These are phyloP conservation scores for Pristionchus arcanus DNA, from an alignment of 2,888 invertebrate species.

Conservation along the genomic window DNA sequence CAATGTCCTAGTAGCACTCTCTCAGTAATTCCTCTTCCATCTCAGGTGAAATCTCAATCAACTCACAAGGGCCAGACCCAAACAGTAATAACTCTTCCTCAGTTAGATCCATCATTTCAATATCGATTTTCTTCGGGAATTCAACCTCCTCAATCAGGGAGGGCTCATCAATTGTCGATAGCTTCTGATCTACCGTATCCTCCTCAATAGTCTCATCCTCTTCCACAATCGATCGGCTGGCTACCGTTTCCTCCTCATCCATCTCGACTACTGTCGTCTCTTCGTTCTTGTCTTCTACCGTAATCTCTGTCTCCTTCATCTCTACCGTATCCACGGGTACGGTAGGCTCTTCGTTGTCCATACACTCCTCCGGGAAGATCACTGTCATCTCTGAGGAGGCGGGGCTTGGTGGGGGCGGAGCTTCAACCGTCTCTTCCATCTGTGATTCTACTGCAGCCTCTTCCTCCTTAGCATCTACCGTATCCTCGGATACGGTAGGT, in stretches of 20 bases:
- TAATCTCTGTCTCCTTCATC: too few relatives aligned
- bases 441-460: background rate
- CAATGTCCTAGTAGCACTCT: background rate
- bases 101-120: background rate
- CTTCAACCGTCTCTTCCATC: too few relatives aligned
- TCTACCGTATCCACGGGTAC: too few relatives aligned
- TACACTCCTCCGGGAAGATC: too few relatives aligned
- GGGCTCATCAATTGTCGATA: background rate
- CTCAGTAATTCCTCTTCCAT: conserved; percentile 11
- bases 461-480: conserved; percentile 8
- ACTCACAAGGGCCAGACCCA: background rate
- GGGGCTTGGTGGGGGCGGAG: too few relatives aligned
- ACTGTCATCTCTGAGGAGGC: too few relatives aligned
- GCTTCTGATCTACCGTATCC: conserved; percentile 21
- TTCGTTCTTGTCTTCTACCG: too few relatives aligned
- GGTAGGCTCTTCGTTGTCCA: too few relatives aligned
- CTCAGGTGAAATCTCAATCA: background rate
- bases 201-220: background rate
- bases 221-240: background rate
- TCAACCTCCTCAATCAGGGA: background rate
- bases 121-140: background rate
- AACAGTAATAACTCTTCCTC: conserved; percentile 19
- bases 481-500: too few relatives aligned
- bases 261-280: too few relatives aligned
- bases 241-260: conserved; percentile 36